Percentiles rank a stretch among this genome's conserved stretches.
Conservation (phyloP, 2,888 invertebrate species). For the Limnephilus marmoratus region DNA sequence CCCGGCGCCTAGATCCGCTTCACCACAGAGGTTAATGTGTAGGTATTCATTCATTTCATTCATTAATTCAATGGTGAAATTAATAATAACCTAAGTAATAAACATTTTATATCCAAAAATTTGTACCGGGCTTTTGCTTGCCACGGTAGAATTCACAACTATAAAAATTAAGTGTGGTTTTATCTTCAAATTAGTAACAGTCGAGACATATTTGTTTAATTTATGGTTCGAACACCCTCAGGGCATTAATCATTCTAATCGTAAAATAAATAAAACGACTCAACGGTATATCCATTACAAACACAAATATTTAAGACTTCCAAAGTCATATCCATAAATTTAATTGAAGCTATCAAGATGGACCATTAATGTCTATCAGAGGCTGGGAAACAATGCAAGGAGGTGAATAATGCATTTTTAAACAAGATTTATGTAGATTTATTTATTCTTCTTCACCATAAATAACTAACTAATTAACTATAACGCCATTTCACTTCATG, state of each 20-base stretch:
- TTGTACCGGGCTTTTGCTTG: background rate
- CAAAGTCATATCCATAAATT: slow-evolving; percentile 17
- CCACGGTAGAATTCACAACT: background rate
- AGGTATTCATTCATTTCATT: background rate
- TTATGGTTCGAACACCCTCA: background rate
- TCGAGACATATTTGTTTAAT: background rate
- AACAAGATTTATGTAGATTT: background rate
- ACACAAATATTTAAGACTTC: slow-evolving; percentile 5
- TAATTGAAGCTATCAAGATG: slow-evolving; percentile 18
- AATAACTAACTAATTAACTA: background rate
- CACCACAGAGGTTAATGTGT: too few relatives aligned
- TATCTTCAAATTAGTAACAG: background rate
- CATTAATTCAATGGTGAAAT: background rate
- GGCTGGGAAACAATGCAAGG: background rate
- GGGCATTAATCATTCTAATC: slow-evolving; percentile 16
- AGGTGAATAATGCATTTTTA: slow-evolving; percentile 2
- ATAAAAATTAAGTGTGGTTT: background rate
- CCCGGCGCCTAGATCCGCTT: too few relatives aligned
- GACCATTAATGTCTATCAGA: slow-evolving; percentile 12
- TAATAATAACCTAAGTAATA: background rate
- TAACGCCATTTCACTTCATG: background rate
- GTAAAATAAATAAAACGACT: slow-evolving; percentile 15
- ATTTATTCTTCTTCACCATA: background rate
- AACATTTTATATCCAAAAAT: background rate
- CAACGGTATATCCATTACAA: slow-evolving; percentile 9